A percentile compares a stretch with the other conserved stretches of the same genome.
These are phyloP conservation scores for Phyllotreta cruciferae DNA, from an alignment of 2,888 invertebrate genomes.

Conservation along the genomic window DNA sequence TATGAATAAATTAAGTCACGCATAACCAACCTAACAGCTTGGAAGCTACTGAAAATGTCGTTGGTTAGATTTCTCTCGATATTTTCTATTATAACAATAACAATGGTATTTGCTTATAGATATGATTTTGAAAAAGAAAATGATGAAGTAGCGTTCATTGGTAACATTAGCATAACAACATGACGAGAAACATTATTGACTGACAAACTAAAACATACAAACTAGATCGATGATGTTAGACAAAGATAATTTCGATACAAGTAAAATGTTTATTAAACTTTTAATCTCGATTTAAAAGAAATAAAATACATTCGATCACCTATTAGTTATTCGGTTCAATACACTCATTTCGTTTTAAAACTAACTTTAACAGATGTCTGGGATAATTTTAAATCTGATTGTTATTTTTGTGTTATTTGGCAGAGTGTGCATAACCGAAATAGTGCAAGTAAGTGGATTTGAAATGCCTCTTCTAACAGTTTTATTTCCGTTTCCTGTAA, in stretches of 20 bases:
- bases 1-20: conserved; percentile 13
- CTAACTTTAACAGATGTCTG: conserved; percentile 37
- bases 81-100: not conserved
- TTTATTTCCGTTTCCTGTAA: conserved; percentile 30
- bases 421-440: conserved; percentile 34
- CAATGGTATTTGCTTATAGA: too few species aligned
- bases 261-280: conserved; percentile 4
- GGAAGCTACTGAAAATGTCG: not conserved
- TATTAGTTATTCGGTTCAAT: conserved; percentile 36
- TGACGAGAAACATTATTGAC: too few species aligned
- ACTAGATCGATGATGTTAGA: too few species aligned
- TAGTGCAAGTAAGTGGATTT: conserved; percentile 29
- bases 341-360: conserved; percentile 33
- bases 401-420: conserved; percentile 39
- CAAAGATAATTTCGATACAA: not conserved
- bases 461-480: conserved; percentile 24
- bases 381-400: conserved; percentile 38
- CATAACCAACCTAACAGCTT: conserved; percentile 2
- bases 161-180: too few species aligned
- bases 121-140: too few species aligned
- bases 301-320: conserved; percentile 15
- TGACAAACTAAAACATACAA: too few species aligned
- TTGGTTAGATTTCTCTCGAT: not conserved
- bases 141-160: too few species aligned
- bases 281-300: conserved; percentile 14